A percentile compares a stretch with the other conserved stretches of the same genome.
These are phyloP conservation scores for Ivindomyrus marchei DNA, from an alignment of 2,113 vertebrate genomes.

Conservation along the genomic window DNA sequence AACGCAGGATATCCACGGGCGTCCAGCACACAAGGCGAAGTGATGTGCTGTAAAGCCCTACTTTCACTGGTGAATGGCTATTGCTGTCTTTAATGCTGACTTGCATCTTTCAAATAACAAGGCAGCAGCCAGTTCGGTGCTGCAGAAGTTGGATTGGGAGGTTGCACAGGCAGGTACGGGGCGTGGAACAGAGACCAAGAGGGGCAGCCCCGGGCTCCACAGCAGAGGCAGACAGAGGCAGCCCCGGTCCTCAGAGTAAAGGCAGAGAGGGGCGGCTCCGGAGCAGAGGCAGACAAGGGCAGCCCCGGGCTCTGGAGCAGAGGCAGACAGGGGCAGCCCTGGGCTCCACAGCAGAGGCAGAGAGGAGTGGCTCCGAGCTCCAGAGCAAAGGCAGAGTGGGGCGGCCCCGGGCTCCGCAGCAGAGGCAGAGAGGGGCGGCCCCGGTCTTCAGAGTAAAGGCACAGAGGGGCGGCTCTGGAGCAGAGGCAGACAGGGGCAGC, in stretches of 20 bases:
- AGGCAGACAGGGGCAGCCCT: not conserved
- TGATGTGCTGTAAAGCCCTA: not conserved
- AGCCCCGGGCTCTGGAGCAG: too few relatives aligned
- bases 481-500: not conserved
- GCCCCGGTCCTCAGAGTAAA: not conserved
- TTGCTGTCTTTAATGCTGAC: not conserved
- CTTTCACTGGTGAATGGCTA: not conserved
- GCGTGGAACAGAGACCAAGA: not conserved
- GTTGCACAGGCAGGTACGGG: not conserved
- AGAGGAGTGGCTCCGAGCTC: too few relatives aligned
- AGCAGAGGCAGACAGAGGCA: not conserved
- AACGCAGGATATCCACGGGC: not conserved
- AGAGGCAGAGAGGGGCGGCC: not conserved
- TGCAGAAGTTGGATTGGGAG: not conserved
- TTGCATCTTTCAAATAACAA: not conserved
- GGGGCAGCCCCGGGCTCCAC: not conserved
- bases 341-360: not conserved
- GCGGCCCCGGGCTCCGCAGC: too few relatives aligned
- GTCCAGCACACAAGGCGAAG: not conserved
- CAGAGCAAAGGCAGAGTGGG: too few relatives aligned
- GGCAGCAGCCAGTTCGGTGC: not conserved
- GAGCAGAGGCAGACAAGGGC: not conserved
- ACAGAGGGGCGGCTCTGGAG: not conserved
- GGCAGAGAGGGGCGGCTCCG: not conserved
- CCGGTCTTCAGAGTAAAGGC: accelerated